phyloP scores from a whole-genome alignment of 2,113 vertebrate genomes.

The Gopherus flavomarginatus region DNA sequence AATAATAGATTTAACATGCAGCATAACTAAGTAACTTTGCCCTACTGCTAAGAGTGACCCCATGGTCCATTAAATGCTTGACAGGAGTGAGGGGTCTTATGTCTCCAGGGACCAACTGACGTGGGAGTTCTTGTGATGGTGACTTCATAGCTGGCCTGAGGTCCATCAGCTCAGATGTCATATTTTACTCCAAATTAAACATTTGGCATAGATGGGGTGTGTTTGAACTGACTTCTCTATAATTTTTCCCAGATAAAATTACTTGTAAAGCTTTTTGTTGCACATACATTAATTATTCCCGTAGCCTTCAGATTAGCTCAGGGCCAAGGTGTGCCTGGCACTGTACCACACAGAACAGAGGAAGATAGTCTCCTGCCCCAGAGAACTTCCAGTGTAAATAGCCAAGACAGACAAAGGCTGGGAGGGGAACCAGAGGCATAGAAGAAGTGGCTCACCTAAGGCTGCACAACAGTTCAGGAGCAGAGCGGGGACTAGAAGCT shows the following conservation, averaged over 20 bases:
- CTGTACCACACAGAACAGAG: no score
- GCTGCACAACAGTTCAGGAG: rapidly evolving
- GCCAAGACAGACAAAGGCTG: no score
- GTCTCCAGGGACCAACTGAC: not conserved
- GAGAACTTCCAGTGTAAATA: no score
- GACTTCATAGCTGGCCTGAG: not conserved
- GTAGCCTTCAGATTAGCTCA: not conserved
- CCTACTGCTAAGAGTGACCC: rapidly evolving
- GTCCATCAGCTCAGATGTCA: not conserved
- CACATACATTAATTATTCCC: not conserved
- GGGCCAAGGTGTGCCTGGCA: no score
- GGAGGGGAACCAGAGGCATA: not conserved
- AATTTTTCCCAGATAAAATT: not conserved
- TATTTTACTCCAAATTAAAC: not conserved
- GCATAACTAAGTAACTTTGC: not conserved
- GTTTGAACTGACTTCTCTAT: not conserved
- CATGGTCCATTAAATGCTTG: rapidly evolving
- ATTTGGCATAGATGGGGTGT: not conserved
- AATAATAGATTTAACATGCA: not conserved
- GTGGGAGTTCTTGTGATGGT: not conserved
- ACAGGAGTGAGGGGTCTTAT: not conserved
- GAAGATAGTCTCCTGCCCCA: no score
- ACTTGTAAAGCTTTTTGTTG: not conserved
- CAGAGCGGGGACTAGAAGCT: not conserved
- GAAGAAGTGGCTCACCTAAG: not conserved